phyloP scores from a whole-genome alignment of 2,797 vertebrate species.

The Urosaurus nigricauda region DNA sequence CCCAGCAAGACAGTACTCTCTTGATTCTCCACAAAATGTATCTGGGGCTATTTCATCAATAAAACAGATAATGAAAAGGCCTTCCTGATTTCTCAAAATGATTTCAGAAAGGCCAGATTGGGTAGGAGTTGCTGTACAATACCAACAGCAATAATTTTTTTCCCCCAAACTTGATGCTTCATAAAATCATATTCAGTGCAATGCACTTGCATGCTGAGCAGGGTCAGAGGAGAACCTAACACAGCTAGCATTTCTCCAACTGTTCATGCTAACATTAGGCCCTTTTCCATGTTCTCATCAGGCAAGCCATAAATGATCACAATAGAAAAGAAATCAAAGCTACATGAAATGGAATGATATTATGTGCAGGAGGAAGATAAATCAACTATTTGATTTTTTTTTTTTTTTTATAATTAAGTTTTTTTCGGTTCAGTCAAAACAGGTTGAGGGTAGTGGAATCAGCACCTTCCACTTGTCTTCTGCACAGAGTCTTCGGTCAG shows the following conservation, averaged over 20 bases:
- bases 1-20: background rate
- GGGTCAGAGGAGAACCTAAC: conserved; percentile 32
- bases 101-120: conserved; percentile 44
- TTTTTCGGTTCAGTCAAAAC: conserved; percentile 4
- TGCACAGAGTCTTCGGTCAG: background rate
- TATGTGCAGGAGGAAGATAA: background rate
- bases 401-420: background rate
- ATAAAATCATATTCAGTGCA: background rate
- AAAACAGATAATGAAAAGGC: conserved; percentile 47
- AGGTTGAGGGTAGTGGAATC: background rate
- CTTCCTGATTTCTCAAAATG: conserved; percentile 32
- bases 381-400: background rate
- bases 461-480: conserved; percentile 6
- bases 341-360: background rate
- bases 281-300: background rate
- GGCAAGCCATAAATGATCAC: background rate
- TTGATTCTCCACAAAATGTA: background rate
- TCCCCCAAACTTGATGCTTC: background rate
- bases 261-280: conserved; percentile 13
- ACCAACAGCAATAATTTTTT: background rate
- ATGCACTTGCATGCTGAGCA: background rate
- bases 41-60: background rate
- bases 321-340: background rate
- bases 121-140: background rate
- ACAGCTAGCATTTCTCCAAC: background rate